These are phyloP conservation scores for Akabosia matsudoensis DNA, from an alignment of 1,140 invertebrate genomes.

Conservation along the genomic window DNA sequence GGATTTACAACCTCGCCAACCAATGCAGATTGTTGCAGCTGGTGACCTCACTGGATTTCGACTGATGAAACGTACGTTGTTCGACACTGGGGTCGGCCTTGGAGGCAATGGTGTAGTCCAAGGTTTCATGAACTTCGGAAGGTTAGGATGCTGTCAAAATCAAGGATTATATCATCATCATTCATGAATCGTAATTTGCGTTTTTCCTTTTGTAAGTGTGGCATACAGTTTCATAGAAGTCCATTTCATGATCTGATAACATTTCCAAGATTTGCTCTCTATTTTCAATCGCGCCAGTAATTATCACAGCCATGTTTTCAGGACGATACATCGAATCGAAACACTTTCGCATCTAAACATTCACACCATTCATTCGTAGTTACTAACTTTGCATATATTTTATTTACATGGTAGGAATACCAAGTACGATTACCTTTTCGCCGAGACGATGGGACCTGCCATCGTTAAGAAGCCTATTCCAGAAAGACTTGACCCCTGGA, in stretches of 20 bases:
- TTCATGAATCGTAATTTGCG: background rate
- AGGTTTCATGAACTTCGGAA: conserved; percentile 33
- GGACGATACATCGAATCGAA: conserved; percentile 41
- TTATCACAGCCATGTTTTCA: conserved; percentile 41
- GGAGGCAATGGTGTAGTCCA: conserved; percentile 31
- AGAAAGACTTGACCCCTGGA: conserved; percentile 32
- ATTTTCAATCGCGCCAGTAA: conserved; percentile 36
- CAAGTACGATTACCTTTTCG: conserved; percentile 25
- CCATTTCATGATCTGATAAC: conserved; percentile 37
- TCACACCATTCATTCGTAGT: background rate
- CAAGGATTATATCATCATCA: background rate
- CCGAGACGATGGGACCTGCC: conserved; percentile 18
- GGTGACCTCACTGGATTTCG: conserved; percentile 30
- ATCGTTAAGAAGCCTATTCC: conserved; percentile 35
- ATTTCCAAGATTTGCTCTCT: conserved; percentile 32
- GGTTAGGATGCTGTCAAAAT: conserved; percentile 31
- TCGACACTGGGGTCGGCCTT: background rate
- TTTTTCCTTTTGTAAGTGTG: background rate
- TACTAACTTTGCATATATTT: too few relatives aligned
- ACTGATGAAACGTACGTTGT: conserved; percentile 30
- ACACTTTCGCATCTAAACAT: conserved; percentile 37
- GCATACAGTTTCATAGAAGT: conserved; percentile 33
- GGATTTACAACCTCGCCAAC: conserved; percentile 38
- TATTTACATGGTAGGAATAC: background rate
- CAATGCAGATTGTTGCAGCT: conserved; percentile 38